Evolutionary conservation across 2,797 vertebrate species (phyloP).

Genomic region (Syngnathus rostellatus): DNA sequence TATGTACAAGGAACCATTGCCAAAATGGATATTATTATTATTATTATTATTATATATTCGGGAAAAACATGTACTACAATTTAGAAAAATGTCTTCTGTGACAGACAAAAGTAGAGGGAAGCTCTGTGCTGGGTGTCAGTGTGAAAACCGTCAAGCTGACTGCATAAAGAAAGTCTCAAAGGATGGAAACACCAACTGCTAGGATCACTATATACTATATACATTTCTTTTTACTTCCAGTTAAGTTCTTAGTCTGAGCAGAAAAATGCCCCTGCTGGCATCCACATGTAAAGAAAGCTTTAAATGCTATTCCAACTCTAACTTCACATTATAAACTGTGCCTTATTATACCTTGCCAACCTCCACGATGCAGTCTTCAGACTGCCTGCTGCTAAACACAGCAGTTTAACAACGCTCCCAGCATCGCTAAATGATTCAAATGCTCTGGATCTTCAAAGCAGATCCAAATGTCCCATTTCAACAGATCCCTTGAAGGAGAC

Average conservation of each 20-base stretch:
- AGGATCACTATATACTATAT: background rate
- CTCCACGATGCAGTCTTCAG: slow-evolving; percentile 29
- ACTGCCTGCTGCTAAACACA: slow-evolving; percentile 61
- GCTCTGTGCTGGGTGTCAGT: background rate
- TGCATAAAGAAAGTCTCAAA: background rate
- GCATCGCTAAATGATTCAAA: slow-evolving; percentile 70
- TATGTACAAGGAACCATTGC: background rate
- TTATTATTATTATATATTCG: too few relatives aligned
- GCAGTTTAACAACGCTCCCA: slow-evolving; percentile 58
- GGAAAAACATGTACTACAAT: too few relatives aligned
- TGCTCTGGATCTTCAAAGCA: slow-evolving; percentile 60
- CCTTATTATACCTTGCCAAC: slow-evolving; percentile 35
- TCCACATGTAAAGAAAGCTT: background rate
- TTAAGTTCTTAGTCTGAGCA: background rate
- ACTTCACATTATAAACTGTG: background rate
- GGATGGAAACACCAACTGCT: background rate
- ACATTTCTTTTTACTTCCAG: background rate
- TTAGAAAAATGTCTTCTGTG: too few relatives aligned
- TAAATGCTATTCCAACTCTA: background rate
- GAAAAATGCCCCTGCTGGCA: background rate
- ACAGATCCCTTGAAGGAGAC: slow-evolving; percentile 53
- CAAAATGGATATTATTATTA: background rate
- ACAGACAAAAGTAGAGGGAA: background rate
- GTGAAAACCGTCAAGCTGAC: background rate
- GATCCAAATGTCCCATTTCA: slow-evolving; percentile 65